Evolutionary conservation across 2,797 vertebrate genomes (phyloP), one percentile per base, ranked within the genome.

Genomic region (Xyrichtys novacula): DNA sequence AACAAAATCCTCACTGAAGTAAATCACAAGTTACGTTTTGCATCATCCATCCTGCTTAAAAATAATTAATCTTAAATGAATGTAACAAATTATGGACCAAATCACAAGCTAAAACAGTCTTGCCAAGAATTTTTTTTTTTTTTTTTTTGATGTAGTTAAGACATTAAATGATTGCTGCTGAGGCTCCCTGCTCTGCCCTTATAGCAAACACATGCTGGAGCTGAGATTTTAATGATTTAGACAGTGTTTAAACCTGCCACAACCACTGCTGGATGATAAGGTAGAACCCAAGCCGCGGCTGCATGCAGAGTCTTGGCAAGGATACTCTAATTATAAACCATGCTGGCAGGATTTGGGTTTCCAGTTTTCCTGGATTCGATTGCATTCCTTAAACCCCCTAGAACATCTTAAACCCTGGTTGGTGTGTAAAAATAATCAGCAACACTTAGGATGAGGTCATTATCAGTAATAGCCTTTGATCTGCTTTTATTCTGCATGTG

Each of bases 361-460:
- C 64, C 68, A 31, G 17, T 52, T 60, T 72, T 85, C 68, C 82
- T 81, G 73, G 78, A 71, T 81, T 88, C 68, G 83, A 76, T 86
- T 86, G 81, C 49, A 56, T 73, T 46, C 65, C 59, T 32, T 55
- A 52, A 76, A 76, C 17, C 57, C 58, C 49, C 73, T 55, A 23
- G 31, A 70, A 54, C 39, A 42, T 32, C 28, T 71, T 49, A 38
- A 68, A 8, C 23, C 2, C 19, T 12, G 22, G 29, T 54, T 38
- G 57, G 32, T 63, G 40, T 54, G 54, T 75, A 14, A 63, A 52
- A 44, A 58, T 23, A 38, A n/a, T n/a, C n/a, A n/a, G n/a, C n/a
- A n/a, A n/a, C n/a, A n/a, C n/a, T n/a, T n/a, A n/a, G n/a, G n/a
- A n/a, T n/a, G n/a, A n/a, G n/a, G n/a, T n/a, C n/a, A n/a, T n/a